Percentiles rank a stretch among this genome's conserved stretches.
These are phyloP conservation scores for Megalops cyprinoides DNA, from an alignment of 2,797 vertebrate species.

Conservation along the genomic window DNA sequence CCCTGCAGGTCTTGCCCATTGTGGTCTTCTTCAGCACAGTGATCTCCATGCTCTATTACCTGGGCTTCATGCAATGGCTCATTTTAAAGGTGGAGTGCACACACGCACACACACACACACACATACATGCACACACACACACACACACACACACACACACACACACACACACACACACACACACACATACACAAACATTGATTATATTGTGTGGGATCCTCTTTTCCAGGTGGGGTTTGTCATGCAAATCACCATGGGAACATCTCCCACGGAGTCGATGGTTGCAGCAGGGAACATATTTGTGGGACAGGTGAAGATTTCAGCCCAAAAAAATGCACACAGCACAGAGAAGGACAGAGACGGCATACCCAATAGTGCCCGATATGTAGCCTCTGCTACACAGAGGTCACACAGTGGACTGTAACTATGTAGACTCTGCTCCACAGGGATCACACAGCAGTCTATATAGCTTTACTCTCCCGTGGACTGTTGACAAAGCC, in stretches of 20 bases:
- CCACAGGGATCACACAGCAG: too few relatives aligned
- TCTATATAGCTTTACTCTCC: too few relatives aligned
- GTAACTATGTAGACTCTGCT: too few relatives aligned
- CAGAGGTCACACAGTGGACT: too few relatives aligned
- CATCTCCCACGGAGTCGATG: conserved; percentile 82
- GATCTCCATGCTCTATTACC: conserved; percentile 81
- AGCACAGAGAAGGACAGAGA: too few relatives aligned
- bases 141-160: not conserved
- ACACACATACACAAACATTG: not conserved
- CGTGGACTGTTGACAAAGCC: conserved; percentile 34
- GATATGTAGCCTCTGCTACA: too few relatives aligned
- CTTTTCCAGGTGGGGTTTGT: conserved; percentile 80
- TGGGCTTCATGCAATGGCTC: conserved; percentile 86
- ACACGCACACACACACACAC: not conserved
- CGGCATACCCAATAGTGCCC: too few relatives aligned
- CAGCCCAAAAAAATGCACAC: too few relatives aligned
- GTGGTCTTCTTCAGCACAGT: conserved; percentile 84
- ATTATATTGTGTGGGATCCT: not conserved
- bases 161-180: not conserved
- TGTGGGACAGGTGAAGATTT: conserved; percentile 77
- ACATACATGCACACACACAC: not conserved
- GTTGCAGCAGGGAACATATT: conserved; percentile 88
- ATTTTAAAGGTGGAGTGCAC: conserved; percentile 78
- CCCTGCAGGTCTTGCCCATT: conserved; percentile 79
- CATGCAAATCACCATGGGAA: conserved; percentile 82